Conservation (phyloP, 30 jellyfish, hydroid and myxozoan genomes). For the Rhopilema esculentum region DNA sequence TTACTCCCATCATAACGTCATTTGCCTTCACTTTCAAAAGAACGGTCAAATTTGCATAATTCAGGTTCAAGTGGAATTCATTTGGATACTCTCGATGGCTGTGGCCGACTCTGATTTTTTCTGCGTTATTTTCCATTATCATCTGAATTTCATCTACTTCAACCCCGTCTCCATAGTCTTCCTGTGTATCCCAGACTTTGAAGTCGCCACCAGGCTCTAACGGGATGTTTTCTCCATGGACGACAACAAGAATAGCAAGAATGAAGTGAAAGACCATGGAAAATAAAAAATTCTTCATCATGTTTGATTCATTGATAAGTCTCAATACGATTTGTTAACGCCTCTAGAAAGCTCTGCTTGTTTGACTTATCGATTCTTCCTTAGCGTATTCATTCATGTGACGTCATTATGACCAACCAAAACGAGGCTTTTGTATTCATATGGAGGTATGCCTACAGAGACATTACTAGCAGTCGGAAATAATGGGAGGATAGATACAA, state of each 20-base stretch:
- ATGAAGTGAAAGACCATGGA: neutral
- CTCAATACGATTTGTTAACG: no score
- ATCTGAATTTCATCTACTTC: neutral
- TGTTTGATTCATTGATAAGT: neutral
- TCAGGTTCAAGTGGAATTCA: slow-evolving; percentile 8
- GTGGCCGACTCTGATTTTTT: neutral
- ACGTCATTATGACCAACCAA: neutral
- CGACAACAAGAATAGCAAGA: neutral
- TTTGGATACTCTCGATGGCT: slow-evolving; percentile 1
- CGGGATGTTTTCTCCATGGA: neutral
- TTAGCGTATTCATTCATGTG: neutral
- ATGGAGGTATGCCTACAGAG: no score
- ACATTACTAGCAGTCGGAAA: no score
- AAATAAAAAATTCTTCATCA: neutral
- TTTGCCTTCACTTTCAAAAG: slow-evolving; percentile 17
- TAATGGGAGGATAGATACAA: no score
- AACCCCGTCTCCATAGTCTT: neutral
- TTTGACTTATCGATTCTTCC: no score
- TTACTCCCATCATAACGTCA: slow-evolving; percentile 19
- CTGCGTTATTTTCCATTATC: neutral
- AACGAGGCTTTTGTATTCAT: no score
- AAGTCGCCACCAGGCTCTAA: neutral
- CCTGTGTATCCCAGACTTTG: neutral
- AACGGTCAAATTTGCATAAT: slow-evolving; percentile 5
- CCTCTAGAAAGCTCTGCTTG: no score